A percentile compares a stretch with the other conserved stretches of the same genome.
These are phyloP conservation scores for Theristicus caerulescens DNA, from an alignment of 2,113 vertebrate genomes.

Conservation along the genomic window DNA sequence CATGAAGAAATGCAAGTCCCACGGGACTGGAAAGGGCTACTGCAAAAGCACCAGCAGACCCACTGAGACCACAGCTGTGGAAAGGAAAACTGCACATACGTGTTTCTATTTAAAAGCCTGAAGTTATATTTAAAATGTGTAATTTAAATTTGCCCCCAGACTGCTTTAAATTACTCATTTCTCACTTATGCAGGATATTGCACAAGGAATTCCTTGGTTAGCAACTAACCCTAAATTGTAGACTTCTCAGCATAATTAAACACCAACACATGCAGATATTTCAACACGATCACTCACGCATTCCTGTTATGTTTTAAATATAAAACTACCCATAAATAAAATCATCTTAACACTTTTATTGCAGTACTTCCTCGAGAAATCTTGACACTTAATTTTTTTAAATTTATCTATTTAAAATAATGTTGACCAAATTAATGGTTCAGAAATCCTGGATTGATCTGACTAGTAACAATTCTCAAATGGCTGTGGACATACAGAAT, in stretches of 20 bases:
- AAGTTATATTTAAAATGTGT: conserved; percentile 72
- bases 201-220: conserved; percentile 74
- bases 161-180: conserved; percentile 77
- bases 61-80: conserved; percentile 56
- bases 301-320: conserved; percentile 67
- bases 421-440: neutral
- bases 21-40: neutral
- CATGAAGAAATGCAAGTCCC: neutral
- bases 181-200: conserved; percentile 77
- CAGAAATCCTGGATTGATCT: neutral
- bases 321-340: conserved; percentile 68
- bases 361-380: neutral
- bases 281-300: conserved; percentile 64
- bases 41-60: conserved; percentile 37
- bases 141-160: conserved; percentile 77
- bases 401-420: conserved; percentile 26
- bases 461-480: neutral
- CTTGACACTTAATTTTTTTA: neutral
- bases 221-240: conserved; percentile 60
- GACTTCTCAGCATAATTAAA: conserved; percentile 72
- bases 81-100: conserved; percentile 52
- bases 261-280: conserved; percentile 60
- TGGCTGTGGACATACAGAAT: neutral
- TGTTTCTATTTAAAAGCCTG: conserved; percentile 57
- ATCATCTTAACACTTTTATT: conserved; percentile 62